Evolutionary conservation across 2,888 invertebrate species (phyloP), one percentile per base, ranked within the genome.

Genomic region (Drosophila tanythrix): DNA sequence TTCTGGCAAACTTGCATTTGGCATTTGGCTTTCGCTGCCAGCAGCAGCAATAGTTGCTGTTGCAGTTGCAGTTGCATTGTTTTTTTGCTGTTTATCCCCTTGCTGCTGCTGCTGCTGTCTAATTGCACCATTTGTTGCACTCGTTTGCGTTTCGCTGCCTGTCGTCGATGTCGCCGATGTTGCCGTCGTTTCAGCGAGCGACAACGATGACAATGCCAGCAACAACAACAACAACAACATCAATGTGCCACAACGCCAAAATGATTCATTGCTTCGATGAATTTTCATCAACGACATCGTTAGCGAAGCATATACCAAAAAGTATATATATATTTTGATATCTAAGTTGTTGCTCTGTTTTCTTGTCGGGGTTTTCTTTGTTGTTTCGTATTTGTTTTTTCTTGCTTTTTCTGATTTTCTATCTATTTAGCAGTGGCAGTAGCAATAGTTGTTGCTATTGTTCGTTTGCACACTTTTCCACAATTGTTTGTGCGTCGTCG

Each of bases 261-360:
- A 89, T 89, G 91, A 89, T 88, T 91, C 89, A 88, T 88, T 88
- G 89, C 91, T 88, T 91, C 90, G 90, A 87, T 89, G 91, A 84
- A 79, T 89, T 89, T 91, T 82, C 90, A 88, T 90, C 91, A 84
- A 79, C 89, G 91, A 87, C 91, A 90, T 89, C 90, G 85, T 90
- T 87, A 85, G 75, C 89, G 79, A 89, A 85, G 86, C 90, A 90
- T 89, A 90, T 70, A 89, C 82, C 86, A 70, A 83, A 81, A 40
- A 61, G 3, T 33, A 15, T 33, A 35, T 51, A 52, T 84, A 67
- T 74, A 65, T 73, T 62, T 25, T n/a, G 63, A 53, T 61, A 29
- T 46, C 57, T 46, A 15, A 35, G 52, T 38, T 50, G 72, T 73
- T 70, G 85, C 77, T 72, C 65, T 76, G 70, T 43, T 68, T 58